Conservation (phyloP, 2,797 vertebrate species). For the Darevskia mixta region DNA sequence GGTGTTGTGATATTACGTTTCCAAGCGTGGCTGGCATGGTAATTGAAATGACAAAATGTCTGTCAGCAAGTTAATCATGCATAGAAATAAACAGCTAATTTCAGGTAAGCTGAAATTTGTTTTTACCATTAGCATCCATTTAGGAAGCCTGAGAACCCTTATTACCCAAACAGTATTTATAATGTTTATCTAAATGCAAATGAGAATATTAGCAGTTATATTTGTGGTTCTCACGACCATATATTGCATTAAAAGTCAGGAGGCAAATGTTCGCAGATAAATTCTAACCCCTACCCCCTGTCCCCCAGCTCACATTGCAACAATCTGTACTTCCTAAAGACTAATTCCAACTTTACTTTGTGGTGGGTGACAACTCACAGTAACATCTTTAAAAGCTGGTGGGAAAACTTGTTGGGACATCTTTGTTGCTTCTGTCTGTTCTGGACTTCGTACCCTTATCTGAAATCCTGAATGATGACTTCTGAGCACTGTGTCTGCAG, state of each 20-base stretch:
- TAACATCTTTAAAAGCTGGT: no score
- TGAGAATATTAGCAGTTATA: slow-evolving; percentile 45
- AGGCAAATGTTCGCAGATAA: background rate
- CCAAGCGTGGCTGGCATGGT: slow-evolving; percentile 37
- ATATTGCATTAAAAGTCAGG: background rate
- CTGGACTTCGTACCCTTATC: no score
- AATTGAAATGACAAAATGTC: slow-evolving; percentile 19
- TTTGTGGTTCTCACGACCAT: slow-evolving; percentile 7
- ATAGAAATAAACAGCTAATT: slow-evolving; percentile 53
- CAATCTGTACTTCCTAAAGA: background rate
- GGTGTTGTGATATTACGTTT: background rate
- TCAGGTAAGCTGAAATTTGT: slow-evolving; percentile 19
- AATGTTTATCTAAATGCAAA: slow-evolving; percentile 70
- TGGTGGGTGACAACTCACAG: background rate
- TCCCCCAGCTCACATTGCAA: background rate
- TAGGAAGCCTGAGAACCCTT: slow-evolving; percentile 3
- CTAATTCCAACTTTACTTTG: background rate
- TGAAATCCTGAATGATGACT: no score
- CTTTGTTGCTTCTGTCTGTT: no score
- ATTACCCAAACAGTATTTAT: slow-evolving; percentile 50
- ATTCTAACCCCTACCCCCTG: background rate
- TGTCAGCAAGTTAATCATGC: slow-evolving; percentile 44
- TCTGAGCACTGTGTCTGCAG: no score
- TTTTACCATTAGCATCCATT: slow-evolving; percentile 45
- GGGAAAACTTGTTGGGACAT: no score